phyloP scores from a whole-genome alignment of 2,797 vertebrate genomes.

The Spinibarbus caldwelli region DNA sequence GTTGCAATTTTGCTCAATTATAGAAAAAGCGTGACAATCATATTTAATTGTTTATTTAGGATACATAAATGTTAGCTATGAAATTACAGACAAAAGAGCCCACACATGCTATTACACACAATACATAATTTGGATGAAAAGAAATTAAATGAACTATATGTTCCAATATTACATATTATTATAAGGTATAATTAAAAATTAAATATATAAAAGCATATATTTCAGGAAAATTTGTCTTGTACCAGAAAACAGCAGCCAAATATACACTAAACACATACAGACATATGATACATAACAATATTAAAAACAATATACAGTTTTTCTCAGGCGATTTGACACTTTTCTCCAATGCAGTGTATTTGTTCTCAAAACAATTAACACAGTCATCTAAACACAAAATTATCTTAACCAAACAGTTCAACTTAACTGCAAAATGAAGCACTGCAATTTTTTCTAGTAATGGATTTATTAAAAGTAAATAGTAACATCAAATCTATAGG shows the following conservation, averaged over 20 bases:
- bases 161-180: neutral
- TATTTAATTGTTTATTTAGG: neutral
- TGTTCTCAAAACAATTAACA: too few relatives aligned
- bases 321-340: too few relatives aligned
- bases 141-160: neutral
- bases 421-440: too few relatives aligned
- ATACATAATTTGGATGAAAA: neutral
- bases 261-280: neutral
- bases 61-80: neutral
- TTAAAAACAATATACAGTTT: neutral
- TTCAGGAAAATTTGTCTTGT: neutral
- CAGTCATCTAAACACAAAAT: too few relatives aligned
- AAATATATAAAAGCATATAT: neutral
- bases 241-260: neutral
- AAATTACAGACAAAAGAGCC: neutral
- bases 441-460: too few relatives aligned
- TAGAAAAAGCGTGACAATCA: neutral
- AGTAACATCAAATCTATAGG: too few relatives aligned
- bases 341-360: too few relatives aligned
- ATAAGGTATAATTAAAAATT: neutral
- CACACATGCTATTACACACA: neutral
- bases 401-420: too few relatives aligned
- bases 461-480: too few relatives aligned
- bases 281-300: neutral
- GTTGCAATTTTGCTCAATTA: neutral